phyloP scores from a whole-genome alignment of 2,888 invertebrate species.

The Ryuthela nishihirai region DNA sequence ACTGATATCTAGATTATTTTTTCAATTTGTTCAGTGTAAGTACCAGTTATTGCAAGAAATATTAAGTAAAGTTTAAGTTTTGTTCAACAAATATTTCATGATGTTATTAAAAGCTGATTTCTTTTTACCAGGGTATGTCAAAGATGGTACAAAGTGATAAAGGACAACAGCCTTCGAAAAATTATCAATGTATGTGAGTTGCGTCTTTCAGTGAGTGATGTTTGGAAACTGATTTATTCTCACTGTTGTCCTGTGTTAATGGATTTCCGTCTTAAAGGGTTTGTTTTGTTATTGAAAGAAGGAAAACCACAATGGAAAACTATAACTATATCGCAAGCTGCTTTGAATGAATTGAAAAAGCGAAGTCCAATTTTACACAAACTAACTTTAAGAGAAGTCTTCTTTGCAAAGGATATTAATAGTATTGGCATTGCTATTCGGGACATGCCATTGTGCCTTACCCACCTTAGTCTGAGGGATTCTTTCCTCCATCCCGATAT shows the following conservation, averaged over 20 bases:
- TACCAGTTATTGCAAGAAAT: no score
- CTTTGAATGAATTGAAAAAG: not conserved
- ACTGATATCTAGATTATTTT: no score
- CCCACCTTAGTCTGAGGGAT: conserved; percentile 13
- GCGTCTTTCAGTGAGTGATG: not conserved
- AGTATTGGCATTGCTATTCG: not conserved
- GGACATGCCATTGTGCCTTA: conserved; percentile 13
- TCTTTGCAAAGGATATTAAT: not conserved
- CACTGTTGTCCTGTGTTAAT: conserved; percentile 4
- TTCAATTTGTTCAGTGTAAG: no score
- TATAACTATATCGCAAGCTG: not conserved
- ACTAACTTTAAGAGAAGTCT: conserved; percentile 3
- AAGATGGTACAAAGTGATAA: conserved; percentile 14
- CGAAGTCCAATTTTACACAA: conserved; percentile 11
- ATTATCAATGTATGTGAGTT: conserved; percentile 7
- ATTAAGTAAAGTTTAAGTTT: no score
- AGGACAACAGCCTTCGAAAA: conserved; percentile 8
- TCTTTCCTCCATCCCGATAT: conserved; percentile 4
- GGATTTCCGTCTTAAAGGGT: not conserved
- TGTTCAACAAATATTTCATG: no score
- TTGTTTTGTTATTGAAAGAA: not conserved
- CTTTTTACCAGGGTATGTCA: conserved; percentile 25
- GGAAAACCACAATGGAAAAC: not conserved
- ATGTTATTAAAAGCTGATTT: no score
- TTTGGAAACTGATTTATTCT: conserved; percentile 6